Evolutionary conservation across 2,113 vertebrate genomes (phyloP).

Genomic region (Platycercus adscitus): DNA sequence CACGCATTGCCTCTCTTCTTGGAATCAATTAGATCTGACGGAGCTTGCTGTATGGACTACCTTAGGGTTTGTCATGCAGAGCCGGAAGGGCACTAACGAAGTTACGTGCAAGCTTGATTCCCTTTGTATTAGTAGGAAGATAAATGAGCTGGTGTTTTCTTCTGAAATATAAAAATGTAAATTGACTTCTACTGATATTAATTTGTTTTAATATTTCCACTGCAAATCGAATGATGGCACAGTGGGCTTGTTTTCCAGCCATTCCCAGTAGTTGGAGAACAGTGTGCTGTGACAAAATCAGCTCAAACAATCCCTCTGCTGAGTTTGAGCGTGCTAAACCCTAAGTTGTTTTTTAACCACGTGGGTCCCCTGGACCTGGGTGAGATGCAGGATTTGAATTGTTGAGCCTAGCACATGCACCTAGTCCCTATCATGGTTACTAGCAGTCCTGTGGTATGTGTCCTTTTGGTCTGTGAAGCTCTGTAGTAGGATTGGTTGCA

Average conservation of each 20-base stretch:
- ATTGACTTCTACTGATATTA: background rate
- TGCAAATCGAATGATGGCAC: fast-evolving
- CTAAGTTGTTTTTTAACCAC: background rate
- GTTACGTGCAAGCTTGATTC: background rate
- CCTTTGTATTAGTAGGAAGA: background rate
- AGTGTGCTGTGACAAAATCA: background rate
- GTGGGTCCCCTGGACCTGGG: background rate
- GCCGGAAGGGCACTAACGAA: background rate
- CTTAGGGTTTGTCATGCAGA: background rate
- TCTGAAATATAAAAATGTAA: background rate
- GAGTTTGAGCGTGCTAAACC: background rate
- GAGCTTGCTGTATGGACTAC: background rate
- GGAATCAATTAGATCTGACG: background rate
- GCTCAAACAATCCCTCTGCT: background rate
- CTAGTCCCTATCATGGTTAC: background rate
- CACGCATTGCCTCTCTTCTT: background rate
- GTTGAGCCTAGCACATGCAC: background rate
- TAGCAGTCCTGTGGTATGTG: fast-evolving
- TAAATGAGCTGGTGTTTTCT: background rate
- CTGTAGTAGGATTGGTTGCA: background rate
- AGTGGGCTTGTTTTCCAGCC: background rate
- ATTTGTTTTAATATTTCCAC: background rate
- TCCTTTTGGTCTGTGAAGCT: background rate
- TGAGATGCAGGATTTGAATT: fast-evolving
- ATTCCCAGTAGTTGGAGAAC: background rate